A percentile compares a stretch with the other conserved stretches of the same genome.
Conservation (phyloP, 2,797 vertebrate genomes). For the Cirrhinus mrigala region DNA sequence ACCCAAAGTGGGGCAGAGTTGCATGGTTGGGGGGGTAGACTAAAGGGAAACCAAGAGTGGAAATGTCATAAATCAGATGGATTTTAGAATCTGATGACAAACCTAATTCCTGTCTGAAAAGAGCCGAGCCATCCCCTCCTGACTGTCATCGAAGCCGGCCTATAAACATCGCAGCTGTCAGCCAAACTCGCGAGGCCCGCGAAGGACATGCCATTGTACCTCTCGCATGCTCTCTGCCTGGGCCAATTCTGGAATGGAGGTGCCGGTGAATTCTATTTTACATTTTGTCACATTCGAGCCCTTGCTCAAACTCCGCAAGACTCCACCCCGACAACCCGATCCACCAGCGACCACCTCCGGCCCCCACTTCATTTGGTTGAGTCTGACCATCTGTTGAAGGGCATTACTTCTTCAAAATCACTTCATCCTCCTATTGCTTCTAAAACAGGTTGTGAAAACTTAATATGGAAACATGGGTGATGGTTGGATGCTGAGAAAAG, state of each 20-base stretch:
- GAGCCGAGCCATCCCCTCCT: constrained; percentile 78
- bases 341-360: constrained; percentile 34
- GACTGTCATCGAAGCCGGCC: constrained; percentile 88
- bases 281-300: constrained; percentile 87
- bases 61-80: constrained; percentile 87
- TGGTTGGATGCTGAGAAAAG: constrained; percentile 47
- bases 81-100: constrained; percentile 94
- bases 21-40: constrained; percentile 25
- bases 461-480: constrained; percentile 71
- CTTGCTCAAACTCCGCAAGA: constrained; percentile 51
- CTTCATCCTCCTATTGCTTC: constrained; percentile 72
- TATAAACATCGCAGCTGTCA: constrained; percentile 97
- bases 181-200: constrained; percentile 76
- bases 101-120: constrained; percentile 87
- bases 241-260: constrained; percentile 84
- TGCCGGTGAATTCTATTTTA: constrained; percentile 83
- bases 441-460: constrained; percentile 75
- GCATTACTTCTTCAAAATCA: constrained; percentile 82
- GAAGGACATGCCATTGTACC: constrained; percentile 87
- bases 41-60: constrained; percentile 65
- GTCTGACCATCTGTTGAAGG: constrained; percentile 83
- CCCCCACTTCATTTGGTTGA: constrained; percentile 65
- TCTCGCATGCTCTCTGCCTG: constrained; percentile 82
- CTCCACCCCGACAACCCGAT: constrained; percentile 50
- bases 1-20: constrained; percentile 64